These are phyloP conservation scores for Chrysomela aeneicollis DNA, from an alignment of 2,888 invertebrate genomes.

Conservation along the genomic window DNA sequence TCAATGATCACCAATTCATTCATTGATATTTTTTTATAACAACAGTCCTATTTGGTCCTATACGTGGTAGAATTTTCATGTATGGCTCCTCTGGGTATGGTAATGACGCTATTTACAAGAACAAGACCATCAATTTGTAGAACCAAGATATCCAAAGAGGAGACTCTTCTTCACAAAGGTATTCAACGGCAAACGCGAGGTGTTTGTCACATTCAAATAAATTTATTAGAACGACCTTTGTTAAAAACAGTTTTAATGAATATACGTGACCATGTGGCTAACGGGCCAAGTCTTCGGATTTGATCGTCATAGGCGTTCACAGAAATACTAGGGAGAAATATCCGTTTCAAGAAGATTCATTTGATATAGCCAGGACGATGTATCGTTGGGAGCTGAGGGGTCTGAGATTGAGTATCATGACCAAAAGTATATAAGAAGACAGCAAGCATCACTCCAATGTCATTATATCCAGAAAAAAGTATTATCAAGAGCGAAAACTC, in stretches of 20 bases:
- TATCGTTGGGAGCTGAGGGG: too few species aligned
- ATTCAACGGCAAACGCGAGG: conserved; percentile 12
- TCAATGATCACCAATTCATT: too few species aligned
- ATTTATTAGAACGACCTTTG: conserved; percentile 30
- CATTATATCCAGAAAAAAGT: too few species aligned
- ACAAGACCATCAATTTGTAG: conserved; percentile 2
- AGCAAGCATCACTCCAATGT: too few species aligned
- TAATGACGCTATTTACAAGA: conserved; percentile 1
- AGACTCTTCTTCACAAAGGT: not conserved
- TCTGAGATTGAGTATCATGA: too few species aligned
- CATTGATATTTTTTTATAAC: too few species aligned
- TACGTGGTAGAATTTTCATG: not conserved
- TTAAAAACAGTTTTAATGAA: conserved; percentile 22
- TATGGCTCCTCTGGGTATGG: not conserved
- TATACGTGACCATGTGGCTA: conserved; percentile 16
- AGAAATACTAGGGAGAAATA: too few species aligned
- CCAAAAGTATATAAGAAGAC: too few species aligned
- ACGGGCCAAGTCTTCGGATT: conserved; percentile 17
- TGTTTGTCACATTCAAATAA: conserved; percentile 21
- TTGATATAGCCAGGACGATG: too few species aligned
- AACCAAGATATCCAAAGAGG: not conserved
- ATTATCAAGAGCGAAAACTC: not conserved
- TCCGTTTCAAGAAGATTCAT: too few species aligned
- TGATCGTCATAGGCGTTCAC: not conserved
- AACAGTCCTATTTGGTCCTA: too few species aligned